Percentiles rank a stretch among this genome's conserved stretches.
Evolutionary conservation across 2,113 vertebrate species (phyloP).

Genomic region (Leiothrix lutea): DNA sequence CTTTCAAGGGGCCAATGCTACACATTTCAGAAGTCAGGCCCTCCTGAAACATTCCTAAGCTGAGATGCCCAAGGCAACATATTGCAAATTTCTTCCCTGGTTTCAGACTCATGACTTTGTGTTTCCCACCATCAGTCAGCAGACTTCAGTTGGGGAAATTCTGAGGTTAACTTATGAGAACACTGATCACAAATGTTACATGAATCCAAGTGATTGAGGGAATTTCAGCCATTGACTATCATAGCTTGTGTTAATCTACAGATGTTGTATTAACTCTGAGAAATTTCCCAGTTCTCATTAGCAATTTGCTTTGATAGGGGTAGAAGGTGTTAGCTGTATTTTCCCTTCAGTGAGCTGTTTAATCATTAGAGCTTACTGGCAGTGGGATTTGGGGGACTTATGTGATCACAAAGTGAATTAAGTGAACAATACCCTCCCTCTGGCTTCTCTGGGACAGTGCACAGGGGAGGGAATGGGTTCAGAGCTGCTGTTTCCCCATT

Average conservation of each 20-base stretch:
- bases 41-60: background rate
- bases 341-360: slow-evolving; percentile 38
- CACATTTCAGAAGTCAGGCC: background rate
- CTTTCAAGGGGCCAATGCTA: background rate
- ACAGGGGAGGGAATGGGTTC: background rate
- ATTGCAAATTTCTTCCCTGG: background rate
- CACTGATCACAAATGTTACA: background rate
- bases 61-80: background rate
- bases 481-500: background rate
- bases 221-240: background rate
- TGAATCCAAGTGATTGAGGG: background rate
- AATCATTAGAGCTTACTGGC: slow-evolving; percentile 29
- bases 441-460: background rate
- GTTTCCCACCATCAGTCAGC: background rate
- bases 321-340: background rate
- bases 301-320: background rate
- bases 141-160: background rate
- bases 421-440: background rate
- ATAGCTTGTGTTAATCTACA: slow-evolving; percentile 1
- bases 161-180: fast-evolving
- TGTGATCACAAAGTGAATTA: background rate
- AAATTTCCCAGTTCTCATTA: slow-evolving; percentile 34
- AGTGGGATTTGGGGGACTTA: slow-evolving; percentile 2
- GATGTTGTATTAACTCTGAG: background rate
- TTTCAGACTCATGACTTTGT: background rate